Conservation (phyloP, 37 sponge, comb jelly and placozoan species). For the Mnemiopsis leidyi region DNA sequence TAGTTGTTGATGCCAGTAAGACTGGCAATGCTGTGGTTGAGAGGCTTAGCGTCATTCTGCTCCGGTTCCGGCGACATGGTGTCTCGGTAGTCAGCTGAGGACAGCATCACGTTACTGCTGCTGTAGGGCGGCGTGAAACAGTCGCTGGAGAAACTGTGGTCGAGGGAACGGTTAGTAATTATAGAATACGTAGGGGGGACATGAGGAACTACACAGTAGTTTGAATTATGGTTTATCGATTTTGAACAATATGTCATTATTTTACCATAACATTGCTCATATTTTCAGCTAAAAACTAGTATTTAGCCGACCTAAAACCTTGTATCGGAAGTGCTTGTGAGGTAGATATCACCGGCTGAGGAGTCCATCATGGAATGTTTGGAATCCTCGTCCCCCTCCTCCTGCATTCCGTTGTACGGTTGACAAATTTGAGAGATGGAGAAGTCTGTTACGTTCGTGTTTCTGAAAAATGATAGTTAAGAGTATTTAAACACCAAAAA, state of each 20-base stretch:
- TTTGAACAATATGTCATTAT: too few species aligned
- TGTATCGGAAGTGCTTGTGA: constrained; percentile 46
- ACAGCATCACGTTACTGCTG: constrained; percentile 25
- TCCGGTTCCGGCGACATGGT: constrained; percentile 12
- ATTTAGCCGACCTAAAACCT: constrained; percentile 16
- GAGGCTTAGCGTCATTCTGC: neutral
- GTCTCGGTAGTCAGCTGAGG: neutral
- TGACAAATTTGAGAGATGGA: constrained; percentile 65
- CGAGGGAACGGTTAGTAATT: too few species aligned
- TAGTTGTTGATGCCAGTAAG: constrained; percentile 61
- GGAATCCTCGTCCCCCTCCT: neutral
- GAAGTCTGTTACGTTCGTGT: constrained; percentile 65
- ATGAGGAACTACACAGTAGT: too few species aligned
- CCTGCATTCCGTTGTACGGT: neutral
- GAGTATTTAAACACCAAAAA: too few species aligned
- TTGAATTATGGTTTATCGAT: too few species aligned
- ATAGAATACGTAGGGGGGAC: too few species aligned
- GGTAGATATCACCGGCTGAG: constrained; percentile 42
- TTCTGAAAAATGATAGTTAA: too few species aligned
- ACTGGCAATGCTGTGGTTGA: constrained; percentile 65
- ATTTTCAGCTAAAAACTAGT: too few species aligned
- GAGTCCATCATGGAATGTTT: neutral
- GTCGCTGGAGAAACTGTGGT: constrained; percentile 46
- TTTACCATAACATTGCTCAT: too few species aligned
- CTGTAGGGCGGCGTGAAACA: constrained; percentile 62